Evolutionary conservation across 2,113 vertebrate species (phyloP).

Genomic region (Boulengeromyrus knoepffleri): DNA sequence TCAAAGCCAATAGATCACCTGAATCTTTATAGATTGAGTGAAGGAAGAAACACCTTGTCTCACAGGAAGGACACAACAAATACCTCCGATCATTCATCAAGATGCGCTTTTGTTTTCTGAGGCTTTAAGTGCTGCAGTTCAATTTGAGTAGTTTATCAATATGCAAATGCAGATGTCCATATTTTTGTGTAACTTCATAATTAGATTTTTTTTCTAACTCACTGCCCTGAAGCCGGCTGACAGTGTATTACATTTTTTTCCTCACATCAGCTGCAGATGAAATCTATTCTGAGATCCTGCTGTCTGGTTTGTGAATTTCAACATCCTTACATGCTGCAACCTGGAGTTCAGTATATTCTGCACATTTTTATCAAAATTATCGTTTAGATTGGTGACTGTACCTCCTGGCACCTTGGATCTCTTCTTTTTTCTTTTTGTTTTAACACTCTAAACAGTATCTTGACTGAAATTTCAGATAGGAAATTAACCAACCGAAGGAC

Average conservation of each 20-base stretch:
- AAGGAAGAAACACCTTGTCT: not conserved
- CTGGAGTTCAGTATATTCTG: not conserved
- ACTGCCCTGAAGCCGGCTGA: slow-evolving; percentile 4
- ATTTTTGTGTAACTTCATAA: slow-evolving; percentile 15
- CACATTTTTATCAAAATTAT: not conserved
- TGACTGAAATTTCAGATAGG: not conserved
- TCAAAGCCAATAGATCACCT: not conserved
- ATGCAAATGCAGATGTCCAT: slow-evolving; percentile 12
- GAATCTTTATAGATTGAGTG: not conserved
- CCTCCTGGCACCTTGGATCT: not conserved
- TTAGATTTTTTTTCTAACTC: slow-evolving; percentile 16
- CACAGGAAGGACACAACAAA: not conserved
- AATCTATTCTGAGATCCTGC: not conserved
- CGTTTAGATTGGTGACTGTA: not conserved
- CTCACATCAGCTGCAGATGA: not conserved
- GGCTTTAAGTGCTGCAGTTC: not conserved
- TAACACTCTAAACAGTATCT: not conserved
- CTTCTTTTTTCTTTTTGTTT: not conserved
- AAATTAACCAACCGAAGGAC: not conserved
- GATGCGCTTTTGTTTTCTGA: not conserved
- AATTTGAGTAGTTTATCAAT: slow-evolving; percentile 16
- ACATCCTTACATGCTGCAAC: not conserved
- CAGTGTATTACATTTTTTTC: not conserved
- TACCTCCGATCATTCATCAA: slow-evolving; percentile 9
- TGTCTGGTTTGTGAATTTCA: slow-evolving; percentile 2